Evolutionary conservation across 2,888 invertebrate genomes (phyloP).

Genomic region (Chrysolina americana): DNA sequence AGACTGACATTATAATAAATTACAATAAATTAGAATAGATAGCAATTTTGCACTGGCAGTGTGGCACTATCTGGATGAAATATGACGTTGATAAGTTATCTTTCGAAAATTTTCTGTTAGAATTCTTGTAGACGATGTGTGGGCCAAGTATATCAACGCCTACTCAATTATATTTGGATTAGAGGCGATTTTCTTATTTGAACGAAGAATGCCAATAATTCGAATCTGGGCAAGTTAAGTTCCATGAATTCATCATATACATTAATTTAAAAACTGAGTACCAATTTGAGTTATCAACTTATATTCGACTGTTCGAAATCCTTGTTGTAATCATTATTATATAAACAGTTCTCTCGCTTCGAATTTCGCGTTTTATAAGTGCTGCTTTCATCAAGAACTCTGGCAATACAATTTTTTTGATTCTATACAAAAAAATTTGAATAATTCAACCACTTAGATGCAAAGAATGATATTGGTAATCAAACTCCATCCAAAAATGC

Average conservation of each 20-base stretch:
- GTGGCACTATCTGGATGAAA: constrained; percentile 30
- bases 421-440: too few relatives aligned
- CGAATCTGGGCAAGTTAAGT: background rate
- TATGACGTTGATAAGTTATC: constrained; percentile 43
- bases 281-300: too few relatives aligned
- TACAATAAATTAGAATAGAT: constrained; percentile 38
- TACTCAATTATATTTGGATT: constrained; percentile 30
- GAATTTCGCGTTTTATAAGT: too few relatives aligned
- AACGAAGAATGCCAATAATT: constrained; percentile 28
- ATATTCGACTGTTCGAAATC: too few relatives aligned
- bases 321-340: too few relatives aligned
- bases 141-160: constrained; percentile 43
- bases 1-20: constrained; percentile 27
- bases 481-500: too few relatives aligned
- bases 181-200: constrained; percentile 32
- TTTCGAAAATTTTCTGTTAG: constrained; percentile 31
- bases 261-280: too few relatives aligned
- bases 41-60: constrained; percentile 35
- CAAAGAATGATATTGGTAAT: too few relatives aligned
- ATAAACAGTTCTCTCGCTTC: too few relatives aligned
- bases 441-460: too few relatives aligned
- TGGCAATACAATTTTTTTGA: too few relatives aligned
- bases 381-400: too few relatives aligned
- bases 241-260: background rate
- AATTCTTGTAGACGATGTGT: constrained; percentile 36